A percentile compares a stretch with the other conserved stretches of the same genome.
phyloP scores from a whole-genome alignment of 2,113 vertebrate species.

The Progne subis region DNA sequence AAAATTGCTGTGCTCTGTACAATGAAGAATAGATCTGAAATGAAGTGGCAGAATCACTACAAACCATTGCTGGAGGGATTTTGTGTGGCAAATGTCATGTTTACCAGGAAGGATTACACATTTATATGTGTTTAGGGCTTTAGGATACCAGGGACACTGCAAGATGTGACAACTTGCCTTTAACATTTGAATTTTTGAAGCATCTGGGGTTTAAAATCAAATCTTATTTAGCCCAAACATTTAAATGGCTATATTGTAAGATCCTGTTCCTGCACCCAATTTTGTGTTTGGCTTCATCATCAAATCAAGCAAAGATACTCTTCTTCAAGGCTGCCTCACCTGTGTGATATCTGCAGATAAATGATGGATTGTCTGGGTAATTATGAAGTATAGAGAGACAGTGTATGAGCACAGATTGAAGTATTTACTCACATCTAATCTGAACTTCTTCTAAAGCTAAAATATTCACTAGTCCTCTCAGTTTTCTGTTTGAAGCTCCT shows the following conservation, averaged over 20 bases:
- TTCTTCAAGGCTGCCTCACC: neutral
- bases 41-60: neutral
- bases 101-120: neutral
- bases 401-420: neutral
- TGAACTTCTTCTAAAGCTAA: neutral
- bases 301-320: neutral
- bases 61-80: neutral
- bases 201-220: neutral
- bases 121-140: neutral
- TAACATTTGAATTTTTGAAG: neutral
- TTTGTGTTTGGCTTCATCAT: conserved; percentile 15
- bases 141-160: neutral
- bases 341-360: neutral
- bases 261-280: neutral
- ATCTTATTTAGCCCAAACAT: neutral
- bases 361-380: neutral
- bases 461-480: neutral
- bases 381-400: neutral
- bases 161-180: neutral
- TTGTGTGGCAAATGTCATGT: neutral
- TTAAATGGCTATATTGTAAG: neutral
- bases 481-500: neutral
- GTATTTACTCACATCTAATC: conserved; percentile 2
- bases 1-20: neutral
- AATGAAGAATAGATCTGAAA: neutral